Conservation (phyloP, 2,888 invertebrate genomes). For the Stenolophus ochropezus region DNA sequence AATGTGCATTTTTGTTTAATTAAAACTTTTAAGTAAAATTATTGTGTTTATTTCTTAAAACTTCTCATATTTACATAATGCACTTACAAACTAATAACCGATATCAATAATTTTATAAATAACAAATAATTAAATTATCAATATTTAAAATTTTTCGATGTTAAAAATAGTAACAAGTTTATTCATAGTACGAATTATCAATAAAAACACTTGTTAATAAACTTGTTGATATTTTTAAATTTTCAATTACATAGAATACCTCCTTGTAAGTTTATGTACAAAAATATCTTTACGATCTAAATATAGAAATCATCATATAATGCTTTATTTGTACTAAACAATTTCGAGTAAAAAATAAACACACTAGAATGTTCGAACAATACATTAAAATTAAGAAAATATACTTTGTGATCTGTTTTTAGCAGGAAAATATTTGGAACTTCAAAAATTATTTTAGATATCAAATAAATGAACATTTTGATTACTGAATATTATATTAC, state of each 20-base stretch:
- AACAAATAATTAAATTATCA: conserved; percentile 39
- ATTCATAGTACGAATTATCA: conserved; percentile 15
- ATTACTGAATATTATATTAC: conserved; percentile 11
- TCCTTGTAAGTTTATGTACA: conserved; percentile 34
- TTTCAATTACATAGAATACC: conserved; percentile 24
- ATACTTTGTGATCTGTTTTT: neutral
- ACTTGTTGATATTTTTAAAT: conserved; percentile 43
- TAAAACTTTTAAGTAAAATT: conserved; percentile 47
- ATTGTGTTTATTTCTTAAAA: conserved; percentile 47
- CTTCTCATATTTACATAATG: conserved; percentile 47
- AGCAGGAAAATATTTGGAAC: conserved; percentile 9
- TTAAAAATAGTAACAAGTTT: conserved; percentile 47
- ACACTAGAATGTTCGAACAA: conserved; percentile 16
- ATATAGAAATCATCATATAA: conserved; percentile 35
- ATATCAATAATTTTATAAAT: conserved; percentile 38
- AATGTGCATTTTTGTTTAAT: neutral
- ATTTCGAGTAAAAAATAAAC: conserved; percentile 35
- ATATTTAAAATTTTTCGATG: conserved; percentile 17
- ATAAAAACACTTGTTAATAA: conserved; percentile 22
- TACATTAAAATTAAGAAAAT: conserved; percentile 12
- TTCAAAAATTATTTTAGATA: conserved; percentile 26
- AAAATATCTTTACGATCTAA: conserved; percentile 15
- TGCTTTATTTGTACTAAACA: conserved; percentile 43
- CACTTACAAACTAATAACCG: conserved; percentile 40
- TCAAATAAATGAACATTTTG: neutral